Evolutionary conservation across 2,888 invertebrate species (phyloP).

Genomic region (Chymomyza amoena): DNA sequence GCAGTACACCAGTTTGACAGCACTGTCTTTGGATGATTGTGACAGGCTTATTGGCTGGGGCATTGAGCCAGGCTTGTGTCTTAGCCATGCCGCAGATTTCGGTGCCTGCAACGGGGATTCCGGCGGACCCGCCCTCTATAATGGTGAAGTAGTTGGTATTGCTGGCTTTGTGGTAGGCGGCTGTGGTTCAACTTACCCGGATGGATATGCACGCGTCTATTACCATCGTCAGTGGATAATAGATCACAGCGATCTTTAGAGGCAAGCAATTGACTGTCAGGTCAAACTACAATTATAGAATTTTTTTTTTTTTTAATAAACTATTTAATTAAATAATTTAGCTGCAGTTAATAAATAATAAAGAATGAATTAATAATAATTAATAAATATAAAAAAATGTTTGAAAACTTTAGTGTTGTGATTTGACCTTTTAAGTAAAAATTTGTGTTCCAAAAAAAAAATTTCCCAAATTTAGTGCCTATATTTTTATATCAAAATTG

Average conservation of each 20-base stretch:
- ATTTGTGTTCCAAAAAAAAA: too few species aligned
- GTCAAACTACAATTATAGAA: neutral
- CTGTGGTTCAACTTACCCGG: slow-evolving; percentile 66
- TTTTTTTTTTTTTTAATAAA: neutral
- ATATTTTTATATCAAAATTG: too few species aligned
- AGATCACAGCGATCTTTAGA: slow-evolving; percentile 36
- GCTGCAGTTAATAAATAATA: too few species aligned
- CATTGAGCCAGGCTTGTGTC: slow-evolving; percentile 59
- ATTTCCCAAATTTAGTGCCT: too few species aligned
- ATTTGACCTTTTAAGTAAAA: too few species aligned
- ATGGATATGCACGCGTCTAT: slow-evolving; percentile 73
- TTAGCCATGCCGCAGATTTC: slow-evolving; percentile 53
- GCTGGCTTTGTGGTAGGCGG: slow-evolving; percentile 59
- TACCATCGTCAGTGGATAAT: slow-evolving; percentile 66
- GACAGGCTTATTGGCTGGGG: slow-evolving; percentile 40
- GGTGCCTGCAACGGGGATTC: slow-evolving; percentile 75
- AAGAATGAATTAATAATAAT: too few species aligned
- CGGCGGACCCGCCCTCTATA: slow-evolving; percentile 70
- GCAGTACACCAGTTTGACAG: slow-evolving; percentile 61
- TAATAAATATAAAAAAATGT: too few species aligned
- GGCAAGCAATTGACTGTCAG: neutral
- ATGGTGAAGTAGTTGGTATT: slow-evolving; percentile 66
- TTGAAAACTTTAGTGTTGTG: too few species aligned
- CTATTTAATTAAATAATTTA: neutral
- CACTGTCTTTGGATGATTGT: slow-evolving; percentile 31